Conservation (phyloP, 1,140 invertebrate species). For the Littorina saxatilis region DNA sequence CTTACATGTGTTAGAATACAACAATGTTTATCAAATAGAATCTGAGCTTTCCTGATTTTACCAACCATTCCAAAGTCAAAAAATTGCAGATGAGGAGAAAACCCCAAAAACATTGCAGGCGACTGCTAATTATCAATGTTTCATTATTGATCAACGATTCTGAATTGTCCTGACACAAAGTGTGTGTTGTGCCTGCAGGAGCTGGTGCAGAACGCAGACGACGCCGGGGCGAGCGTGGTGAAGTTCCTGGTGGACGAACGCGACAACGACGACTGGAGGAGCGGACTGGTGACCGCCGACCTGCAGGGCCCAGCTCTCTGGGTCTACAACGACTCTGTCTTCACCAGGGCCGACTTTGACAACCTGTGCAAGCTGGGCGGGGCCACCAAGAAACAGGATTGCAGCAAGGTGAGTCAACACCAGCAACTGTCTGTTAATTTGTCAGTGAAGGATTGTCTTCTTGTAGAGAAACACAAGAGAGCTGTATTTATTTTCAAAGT, state of each 20-base stretch:
- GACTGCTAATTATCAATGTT: background rate
- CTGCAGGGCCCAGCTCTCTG: conserved; percentile 69
- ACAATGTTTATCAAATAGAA: no score
- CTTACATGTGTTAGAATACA: no score
- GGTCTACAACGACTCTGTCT: conserved; percentile 67
- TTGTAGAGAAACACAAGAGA: no score
- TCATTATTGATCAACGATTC: no score
- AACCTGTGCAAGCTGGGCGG: conserved; percentile 67
- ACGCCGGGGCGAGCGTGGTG: conserved; percentile 68
- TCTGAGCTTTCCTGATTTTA: no score
- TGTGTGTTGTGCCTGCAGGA: conserved; percentile 42
- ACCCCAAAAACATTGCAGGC: no score
- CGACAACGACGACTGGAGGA: conserved; percentile 51
- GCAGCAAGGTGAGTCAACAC: conserved; percentile 62
- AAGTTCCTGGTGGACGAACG: conserved; percentile 68
- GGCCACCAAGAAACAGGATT: conserved; percentile 63
- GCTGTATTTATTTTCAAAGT: no score
- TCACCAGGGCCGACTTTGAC: conserved; percentile 63
- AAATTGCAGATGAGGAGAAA: no score
- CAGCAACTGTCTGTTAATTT: no score
- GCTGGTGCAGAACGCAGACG: conserved; percentile 76
- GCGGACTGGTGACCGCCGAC: conserved; percentile 59
- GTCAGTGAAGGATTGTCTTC: no score
- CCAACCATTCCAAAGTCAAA: no score
- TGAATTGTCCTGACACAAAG: no score